Evolutionary conservation across 2,888 invertebrate species (phyloP).

Genomic region (Cephonodes hylas): DNA sequence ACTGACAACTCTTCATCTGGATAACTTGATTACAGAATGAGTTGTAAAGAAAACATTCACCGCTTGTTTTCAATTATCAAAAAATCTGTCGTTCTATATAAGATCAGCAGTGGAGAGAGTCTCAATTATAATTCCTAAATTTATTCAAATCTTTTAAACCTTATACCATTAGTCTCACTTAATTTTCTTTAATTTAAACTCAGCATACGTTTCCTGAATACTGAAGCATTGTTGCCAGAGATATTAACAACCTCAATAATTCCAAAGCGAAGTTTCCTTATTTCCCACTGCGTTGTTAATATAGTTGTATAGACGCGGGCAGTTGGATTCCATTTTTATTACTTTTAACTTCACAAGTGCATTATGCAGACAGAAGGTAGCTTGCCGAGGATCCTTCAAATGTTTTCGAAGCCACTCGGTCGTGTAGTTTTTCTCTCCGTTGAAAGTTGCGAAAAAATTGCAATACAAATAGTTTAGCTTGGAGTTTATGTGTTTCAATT

Average conservation of each 20-base stretch:
- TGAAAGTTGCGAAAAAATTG: background rate
- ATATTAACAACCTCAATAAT: background rate
- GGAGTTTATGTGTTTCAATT: background rate
- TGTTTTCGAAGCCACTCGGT: slow-evolving; percentile 2
- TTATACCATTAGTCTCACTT: no score
- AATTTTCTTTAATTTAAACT: no score
- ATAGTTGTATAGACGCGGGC: background rate
- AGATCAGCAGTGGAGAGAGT: no score
- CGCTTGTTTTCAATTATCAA: no score
- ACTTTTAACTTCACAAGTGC: background rate
- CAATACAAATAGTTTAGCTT: background rate
- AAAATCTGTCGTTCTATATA: no score
- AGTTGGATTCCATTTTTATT: background rate
- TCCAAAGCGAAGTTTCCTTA: background rate
- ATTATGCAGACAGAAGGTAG: background rate
- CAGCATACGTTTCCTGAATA: no score
- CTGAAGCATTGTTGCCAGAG: no score
- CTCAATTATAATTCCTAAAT: no score
- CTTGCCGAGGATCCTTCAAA: background rate
- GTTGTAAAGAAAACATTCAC: no score
- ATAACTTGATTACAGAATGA: no score
- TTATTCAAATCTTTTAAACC: no score
- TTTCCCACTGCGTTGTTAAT: background rate
- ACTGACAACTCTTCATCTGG: no score
- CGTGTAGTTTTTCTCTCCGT: background rate